Evolutionary conservation across 1,140 invertebrate species (phyloP).

Genomic region (Pogonomyrmex californicus): DNA sequence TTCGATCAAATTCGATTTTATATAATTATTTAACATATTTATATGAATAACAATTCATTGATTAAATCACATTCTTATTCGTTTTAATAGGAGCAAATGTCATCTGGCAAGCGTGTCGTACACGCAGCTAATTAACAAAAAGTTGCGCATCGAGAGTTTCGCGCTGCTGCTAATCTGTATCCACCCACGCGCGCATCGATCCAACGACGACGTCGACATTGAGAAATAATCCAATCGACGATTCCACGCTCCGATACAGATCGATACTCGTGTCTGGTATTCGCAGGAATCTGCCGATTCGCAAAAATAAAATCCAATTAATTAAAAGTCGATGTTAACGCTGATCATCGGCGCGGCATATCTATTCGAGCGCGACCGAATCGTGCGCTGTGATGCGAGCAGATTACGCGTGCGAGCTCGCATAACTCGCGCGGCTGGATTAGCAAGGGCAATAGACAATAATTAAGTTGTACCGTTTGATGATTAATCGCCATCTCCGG

Average conservation of each 20-base stretch:
- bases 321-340: slow-evolving; percentile 33
- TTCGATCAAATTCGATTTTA: neutral
- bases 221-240: slow-evolving; percentile 42
- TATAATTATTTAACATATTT: neutral
- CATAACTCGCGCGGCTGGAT: slow-evolving; percentile 25
- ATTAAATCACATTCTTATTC: neutral
- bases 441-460: slow-evolving; percentile 71
- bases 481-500: slow-evolving; percentile 76
- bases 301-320: slow-evolving; percentile 65
- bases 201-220: slow-evolving; percentile 25
- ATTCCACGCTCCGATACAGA: neutral
- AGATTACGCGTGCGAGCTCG: neutral
- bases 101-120: neutral
- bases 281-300: neutral
- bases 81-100: neutral
- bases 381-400: neutral
- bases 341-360: slow-evolving; percentile 14
- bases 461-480: slow-evolving; percentile 75
- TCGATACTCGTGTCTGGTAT: neutral
- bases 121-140: slow-evolving; percentile 66
- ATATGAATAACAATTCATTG: too few relatives aligned
- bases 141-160: slow-evolving; percentile 44
- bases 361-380: slow-evolving; percentile 4
- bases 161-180: slow-evolving; percentile 28
- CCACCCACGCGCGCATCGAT: slow-evolving; percentile 58